phyloP scores from a whole-genome alignment of 92 coral and sea anemone species.

The Palythoa grandis region DNA sequence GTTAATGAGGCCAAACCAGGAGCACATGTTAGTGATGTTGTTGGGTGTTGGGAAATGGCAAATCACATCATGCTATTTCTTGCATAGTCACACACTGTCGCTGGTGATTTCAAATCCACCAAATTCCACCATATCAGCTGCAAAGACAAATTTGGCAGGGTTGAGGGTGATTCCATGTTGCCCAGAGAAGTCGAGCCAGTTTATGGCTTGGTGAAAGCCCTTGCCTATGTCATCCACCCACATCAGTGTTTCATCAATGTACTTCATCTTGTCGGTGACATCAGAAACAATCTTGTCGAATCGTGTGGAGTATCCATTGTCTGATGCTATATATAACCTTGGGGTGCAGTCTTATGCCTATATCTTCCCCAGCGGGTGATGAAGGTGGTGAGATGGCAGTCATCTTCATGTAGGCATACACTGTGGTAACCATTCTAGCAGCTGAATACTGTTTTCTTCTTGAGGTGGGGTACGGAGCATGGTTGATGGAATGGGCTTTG shows the following conservation, averaged over 20 bases:
- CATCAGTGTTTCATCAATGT: conserved; percentile 16
- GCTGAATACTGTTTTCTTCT: too few species aligned
- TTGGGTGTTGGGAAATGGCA: not conserved
- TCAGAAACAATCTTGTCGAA: conserved; percentile 12
- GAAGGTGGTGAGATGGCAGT: too few species aligned
- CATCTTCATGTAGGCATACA: too few species aligned
- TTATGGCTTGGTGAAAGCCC: not conserved
- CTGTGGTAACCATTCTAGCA: too few species aligned
- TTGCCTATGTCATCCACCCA: not conserved
- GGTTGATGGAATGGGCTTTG: too few species aligned
- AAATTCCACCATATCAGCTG: not conserved
- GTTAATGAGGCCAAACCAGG: too few species aligned
- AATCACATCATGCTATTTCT: not conserved
- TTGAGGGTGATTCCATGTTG: not conserved
- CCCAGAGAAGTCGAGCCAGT: conserved; percentile 29
- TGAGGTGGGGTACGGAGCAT: too few species aligned
- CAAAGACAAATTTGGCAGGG: not conserved
- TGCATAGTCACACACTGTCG: not conserved
- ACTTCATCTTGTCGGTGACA: not conserved
- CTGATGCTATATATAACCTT: conserved; percentile 45
- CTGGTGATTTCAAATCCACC: not conserved
- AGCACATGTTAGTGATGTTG: too few species aligned
- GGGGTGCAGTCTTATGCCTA: conserved; percentile 34
- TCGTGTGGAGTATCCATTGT: conserved; percentile 40
- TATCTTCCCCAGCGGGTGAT: too few species aligned